These are phyloP conservation scores for Lochmaea crataegi DNA, from an alignment of 2,888 invertebrate species.

Conservation along the genomic window DNA sequence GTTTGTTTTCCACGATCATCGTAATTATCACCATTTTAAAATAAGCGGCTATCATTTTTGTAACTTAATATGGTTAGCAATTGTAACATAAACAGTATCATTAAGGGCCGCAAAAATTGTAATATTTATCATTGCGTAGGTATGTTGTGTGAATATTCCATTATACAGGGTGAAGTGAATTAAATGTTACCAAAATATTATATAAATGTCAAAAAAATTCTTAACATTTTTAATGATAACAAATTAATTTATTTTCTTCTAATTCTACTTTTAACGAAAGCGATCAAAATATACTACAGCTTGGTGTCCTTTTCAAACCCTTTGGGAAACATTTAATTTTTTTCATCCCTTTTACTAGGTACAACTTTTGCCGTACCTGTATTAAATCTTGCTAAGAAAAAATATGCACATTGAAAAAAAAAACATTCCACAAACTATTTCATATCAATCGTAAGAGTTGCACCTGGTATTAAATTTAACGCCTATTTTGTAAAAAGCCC, in stretches of 20 bases:
- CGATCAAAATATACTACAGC: too few relatives aligned
- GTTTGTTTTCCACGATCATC: conserved; percentile 29
- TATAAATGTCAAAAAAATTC: not conserved
- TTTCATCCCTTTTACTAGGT: conserved; percentile 10
- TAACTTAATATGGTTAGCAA: conserved; percentile 45
- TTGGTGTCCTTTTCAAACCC: too few relatives aligned
- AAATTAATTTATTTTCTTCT: too few relatives aligned
- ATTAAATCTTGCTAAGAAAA: conserved; percentile 9
- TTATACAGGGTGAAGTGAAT: conserved; percentile 16
- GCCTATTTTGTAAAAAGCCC: conserved; percentile 56
- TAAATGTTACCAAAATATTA: conserved; percentile 33
- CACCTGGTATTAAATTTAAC: conserved; percentile 44
- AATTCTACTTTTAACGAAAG: not conserved
- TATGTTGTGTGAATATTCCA: conserved; percentile 41
- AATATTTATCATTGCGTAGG: conserved; percentile 40
- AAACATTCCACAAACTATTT: conserved; percentile 32
- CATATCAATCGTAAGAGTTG: conserved; percentile 38
- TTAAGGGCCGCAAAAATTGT: conserved; percentile 36
- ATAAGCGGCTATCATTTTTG: conserved; percentile 58
- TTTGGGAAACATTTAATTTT: conserved; percentile 9
- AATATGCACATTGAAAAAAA: conserved; percentile 16
- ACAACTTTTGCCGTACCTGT: conserved; percentile 23
- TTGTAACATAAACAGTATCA: conserved; percentile 44
- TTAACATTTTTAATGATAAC: too few relatives aligned
- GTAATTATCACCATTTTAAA: conserved; percentile 32